Evolutionary conservation across 1,140 invertebrate species (phyloP), one percentile per base, ranked within the genome.

Genomic region (Protaetia brevitarsis): DNA sequence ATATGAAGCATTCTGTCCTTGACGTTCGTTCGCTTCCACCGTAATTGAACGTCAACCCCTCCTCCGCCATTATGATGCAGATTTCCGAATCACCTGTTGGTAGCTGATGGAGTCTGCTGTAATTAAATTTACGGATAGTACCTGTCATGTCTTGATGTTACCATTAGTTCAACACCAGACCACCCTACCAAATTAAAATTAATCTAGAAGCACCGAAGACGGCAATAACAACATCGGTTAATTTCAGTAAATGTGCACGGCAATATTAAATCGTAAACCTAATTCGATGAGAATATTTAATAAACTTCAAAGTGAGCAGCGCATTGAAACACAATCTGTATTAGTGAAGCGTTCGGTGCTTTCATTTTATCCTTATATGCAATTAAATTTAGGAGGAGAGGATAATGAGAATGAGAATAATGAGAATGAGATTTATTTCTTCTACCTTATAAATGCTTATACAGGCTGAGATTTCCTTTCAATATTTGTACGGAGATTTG

Each of bases 81-180:
- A 51, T 51, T 51, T 51, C 41, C 41, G 26, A 51, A 51, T 51
- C 41, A 51, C 41, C 41, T 51, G 41, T 51, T 51, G 41, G 41
- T 51, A 51, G 19, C 19, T 51, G n/a, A n/a, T n/a, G 16, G 6
- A 51, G 41, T 23, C 26, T 16, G 41, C 21, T 51, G 11, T 51
- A 51, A 51, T 51, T 51, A 23, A 51, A 51, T 51, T 51, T 23
- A 51, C 41, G 41, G 41, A 51, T 51, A 23, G 41, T 51, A 51
- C 26, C 19, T 51, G 41, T 51, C 41, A 51, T 23, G 41, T 51
- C 41, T 51, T 23, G 41, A 51, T 51, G 41, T 51, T 51, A 23
- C 41, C 41, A 51, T 51, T 51, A 51, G 13, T 23, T 51, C 19
- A 51, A 51, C 41, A 51, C 41, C 19, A 51, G 41, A 51, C 41